These are phyloP conservation scores for Sternotherus odoratus DNA, from an alignment of 2,797 vertebrate genomes.

Conservation along the genomic window DNA sequence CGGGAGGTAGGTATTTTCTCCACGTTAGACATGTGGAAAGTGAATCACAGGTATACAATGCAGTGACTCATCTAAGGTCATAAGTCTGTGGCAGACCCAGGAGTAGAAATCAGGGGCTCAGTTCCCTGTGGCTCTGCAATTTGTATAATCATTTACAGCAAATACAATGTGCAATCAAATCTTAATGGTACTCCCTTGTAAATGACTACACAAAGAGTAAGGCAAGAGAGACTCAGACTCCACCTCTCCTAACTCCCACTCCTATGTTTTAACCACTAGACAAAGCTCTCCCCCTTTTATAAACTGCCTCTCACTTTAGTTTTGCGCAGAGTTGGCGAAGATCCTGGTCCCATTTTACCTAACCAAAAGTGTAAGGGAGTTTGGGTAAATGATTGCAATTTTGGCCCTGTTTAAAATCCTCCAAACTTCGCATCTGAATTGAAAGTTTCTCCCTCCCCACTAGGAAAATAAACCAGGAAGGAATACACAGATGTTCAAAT, in stretches of 20 bases:
- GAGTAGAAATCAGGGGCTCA: neutral
- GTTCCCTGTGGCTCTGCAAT: neutral
- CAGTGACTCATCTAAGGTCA: neutral
- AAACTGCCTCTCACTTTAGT: neutral
- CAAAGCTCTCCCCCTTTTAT: neutral
- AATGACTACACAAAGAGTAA: neutral
- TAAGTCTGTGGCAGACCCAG: neutral
- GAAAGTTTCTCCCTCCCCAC: neutral
- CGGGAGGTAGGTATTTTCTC: neutral
- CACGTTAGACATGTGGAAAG: neutral
- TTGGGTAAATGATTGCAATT: neutral
- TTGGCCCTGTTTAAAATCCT: neutral
- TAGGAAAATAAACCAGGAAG: neutral
- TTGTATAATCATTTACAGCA: neutral
- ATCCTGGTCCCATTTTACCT: neutral
- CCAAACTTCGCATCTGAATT: neutral
- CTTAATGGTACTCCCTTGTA: neutral
- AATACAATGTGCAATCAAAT: neutral
- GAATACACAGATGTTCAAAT: neutral
- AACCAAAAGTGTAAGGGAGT: neutral
- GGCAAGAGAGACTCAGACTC: neutral
- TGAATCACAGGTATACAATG: neutral
- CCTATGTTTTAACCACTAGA: neutral
- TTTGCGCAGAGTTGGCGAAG: neutral
- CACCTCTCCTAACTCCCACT: neutral